Conservation (phyloP, 2,113 vertebrate genomes). For the Craseonycteris thonglongyai region DNA sequence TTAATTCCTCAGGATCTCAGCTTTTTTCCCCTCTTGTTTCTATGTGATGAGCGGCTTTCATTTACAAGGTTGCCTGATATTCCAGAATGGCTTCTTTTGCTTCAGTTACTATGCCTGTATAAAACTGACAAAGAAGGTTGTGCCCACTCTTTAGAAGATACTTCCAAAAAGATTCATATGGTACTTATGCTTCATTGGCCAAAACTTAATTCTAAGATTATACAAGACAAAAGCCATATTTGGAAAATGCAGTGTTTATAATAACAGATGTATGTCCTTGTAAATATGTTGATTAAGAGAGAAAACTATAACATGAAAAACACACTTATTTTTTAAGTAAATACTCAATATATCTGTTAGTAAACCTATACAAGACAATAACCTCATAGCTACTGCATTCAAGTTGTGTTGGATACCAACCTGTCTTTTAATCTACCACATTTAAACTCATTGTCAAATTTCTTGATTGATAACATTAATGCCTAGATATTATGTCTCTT, state of each 20-base stretch:
- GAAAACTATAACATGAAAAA: background rate
- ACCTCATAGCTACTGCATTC: background rate
- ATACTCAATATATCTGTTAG: background rate
- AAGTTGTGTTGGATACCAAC: background rate
- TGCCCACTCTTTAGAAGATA: background rate
- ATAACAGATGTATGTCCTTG: background rate
- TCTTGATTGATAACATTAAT: background rate
- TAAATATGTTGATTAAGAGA: background rate
- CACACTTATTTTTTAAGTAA: background rate
- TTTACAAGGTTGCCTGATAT: background rate
- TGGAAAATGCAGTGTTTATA: background rate
- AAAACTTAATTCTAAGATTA: background rate
- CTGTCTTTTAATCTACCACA: background rate
- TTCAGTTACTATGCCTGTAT: background rate
- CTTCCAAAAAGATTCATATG: background rate
- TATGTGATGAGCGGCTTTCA: background rate
- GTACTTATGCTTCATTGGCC: background rate
- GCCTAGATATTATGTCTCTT: background rate
- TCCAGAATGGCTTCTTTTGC: background rate
- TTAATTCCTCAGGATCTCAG: background rate
- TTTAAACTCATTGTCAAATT: background rate
- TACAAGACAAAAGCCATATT: background rate
- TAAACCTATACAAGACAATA: background rate
- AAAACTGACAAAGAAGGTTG: background rate
- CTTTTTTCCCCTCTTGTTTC: background rate